These are phyloP conservation scores for Leucophenga maculata DNA, from an alignment of 2,888 invertebrate species.

Conservation along the genomic window DNA sequence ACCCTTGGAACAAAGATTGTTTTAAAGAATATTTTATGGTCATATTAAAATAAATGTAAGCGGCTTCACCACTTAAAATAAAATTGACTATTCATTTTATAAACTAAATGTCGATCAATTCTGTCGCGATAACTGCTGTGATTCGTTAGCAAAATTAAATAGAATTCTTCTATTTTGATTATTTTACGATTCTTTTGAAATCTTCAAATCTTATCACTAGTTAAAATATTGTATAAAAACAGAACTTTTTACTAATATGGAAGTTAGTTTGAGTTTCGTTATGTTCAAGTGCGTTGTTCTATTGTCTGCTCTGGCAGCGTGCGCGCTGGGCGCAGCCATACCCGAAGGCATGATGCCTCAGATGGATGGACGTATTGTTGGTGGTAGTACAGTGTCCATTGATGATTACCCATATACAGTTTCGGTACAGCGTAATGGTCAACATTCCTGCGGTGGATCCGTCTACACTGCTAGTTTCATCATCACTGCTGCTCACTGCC, in stretches of 20 bases:
- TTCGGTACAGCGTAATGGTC: conserved; percentile 64
- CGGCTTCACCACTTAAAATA: too few relatives aligned
- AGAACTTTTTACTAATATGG: background rate
- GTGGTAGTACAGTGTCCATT: conserved; percentile 57
- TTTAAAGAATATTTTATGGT: too few relatives aligned
- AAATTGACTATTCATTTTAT: too few relatives aligned
- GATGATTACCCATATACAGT: conserved; percentile 59
- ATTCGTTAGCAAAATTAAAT: too few relatives aligned
- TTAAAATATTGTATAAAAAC: conserved; percentile 14
- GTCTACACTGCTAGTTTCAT: conserved; percentile 72
- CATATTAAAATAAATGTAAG: too few relatives aligned
- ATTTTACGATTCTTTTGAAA: too few relatives aligned
- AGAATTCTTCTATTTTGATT: too few relatives aligned
- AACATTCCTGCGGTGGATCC: conserved; percentile 75
- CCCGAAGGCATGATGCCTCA: conserved; percentile 57
- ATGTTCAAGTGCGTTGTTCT: conserved; percentile 59
- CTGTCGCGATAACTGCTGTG: too few relatives aligned
- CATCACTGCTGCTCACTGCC: conserved; percentile 78
- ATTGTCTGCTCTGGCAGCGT: conserved; percentile 48
- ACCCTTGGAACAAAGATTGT: too few relatives aligned
- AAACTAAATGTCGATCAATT: too few relatives aligned
- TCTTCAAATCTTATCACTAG: too few relatives aligned
- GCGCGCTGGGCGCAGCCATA: conserved; percentile 53
- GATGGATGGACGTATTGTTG: conserved; percentile 66
- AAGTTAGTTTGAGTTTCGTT: conserved; percentile 15